A percentile compares a stretch with the other conserved stretches of the same genome.
These are phyloP conservation scores for Cynodonichthys magdalenae DNA, from an alignment of 2,797 vertebrate species.

Conservation along the genomic window DNA sequence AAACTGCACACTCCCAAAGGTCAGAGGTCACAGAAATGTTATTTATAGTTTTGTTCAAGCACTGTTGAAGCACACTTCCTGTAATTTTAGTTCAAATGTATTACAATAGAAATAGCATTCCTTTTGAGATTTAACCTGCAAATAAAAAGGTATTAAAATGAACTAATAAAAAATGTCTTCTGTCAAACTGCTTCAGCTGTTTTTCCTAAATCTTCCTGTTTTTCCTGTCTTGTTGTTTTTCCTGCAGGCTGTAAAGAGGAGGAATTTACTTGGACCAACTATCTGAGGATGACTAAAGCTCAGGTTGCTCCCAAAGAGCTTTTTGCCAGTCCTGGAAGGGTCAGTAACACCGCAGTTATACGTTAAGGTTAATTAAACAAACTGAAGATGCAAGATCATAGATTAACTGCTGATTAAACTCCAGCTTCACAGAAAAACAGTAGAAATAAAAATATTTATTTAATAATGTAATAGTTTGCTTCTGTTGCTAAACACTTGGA, in stretches of 20 bases:
- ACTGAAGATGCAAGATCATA: conserved; percentile 18
- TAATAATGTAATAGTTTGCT: too few relatives aligned
- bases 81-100: neutral
- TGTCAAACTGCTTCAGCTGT: too few relatives aligned
- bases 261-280: conserved; percentile 96
- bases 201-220: neutral
- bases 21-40: conserved; percentile 58
- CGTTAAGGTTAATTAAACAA: conserved; percentile 18
- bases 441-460: neutral
- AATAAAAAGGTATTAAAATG: too few relatives aligned
- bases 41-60: neutral
- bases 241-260: conserved; percentile 95
- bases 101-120: too few relatives aligned
- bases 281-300: conserved; percentile 93
- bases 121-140: too few relatives aligned
- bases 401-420: conserved; percentile 8
- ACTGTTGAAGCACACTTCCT: neutral
- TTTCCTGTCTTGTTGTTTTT: conserved; percentile 15
- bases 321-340: conserved; percentile 87
- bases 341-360: conserved; percentile 63
- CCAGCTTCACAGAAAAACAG: neutral
- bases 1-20: conserved; percentile 97
- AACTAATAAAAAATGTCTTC: too few relatives aligned
- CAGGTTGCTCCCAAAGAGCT: conserved; percentile 93
- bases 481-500: too few relatives aligned